Evolutionary conservation across 2,888 invertebrate species (phyloP).

Genomic region (Lycocerus yunnanus): DNA sequence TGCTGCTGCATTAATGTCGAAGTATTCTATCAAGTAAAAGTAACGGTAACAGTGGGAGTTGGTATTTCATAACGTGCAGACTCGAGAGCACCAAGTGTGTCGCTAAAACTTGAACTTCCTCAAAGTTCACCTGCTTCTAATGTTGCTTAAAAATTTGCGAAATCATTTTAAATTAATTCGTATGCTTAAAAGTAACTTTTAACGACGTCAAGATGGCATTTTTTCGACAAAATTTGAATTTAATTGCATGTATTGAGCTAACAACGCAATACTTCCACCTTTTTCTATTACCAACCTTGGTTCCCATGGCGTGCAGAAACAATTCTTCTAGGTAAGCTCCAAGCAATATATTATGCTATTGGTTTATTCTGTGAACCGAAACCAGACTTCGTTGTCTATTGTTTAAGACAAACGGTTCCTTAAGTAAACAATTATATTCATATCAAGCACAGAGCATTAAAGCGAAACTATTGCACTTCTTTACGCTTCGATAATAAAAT

Average conservation of each 20-base stretch:
- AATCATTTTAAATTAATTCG: background rate
- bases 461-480: background rate
- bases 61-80: constrained; percentile 15
- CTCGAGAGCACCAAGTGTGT: background rate
- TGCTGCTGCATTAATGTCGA: background rate
- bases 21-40: constrained; percentile 12
- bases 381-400: background rate
- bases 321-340: background rate
- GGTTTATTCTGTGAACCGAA: background rate
- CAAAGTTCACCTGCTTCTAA: background rate
- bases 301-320: background rate
- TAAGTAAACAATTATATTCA: background rate
- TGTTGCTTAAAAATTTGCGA: background rate
- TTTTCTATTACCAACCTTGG: background rate
- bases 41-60: constrained; percentile 18
- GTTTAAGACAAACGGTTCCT: background rate
- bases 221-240: background rate
- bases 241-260: background rate
- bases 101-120: background rate
- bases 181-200: background rate
- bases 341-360: background rate
- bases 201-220: background rate
- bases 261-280: background rate
- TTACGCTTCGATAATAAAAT: background rate
- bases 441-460: background rate